Conservation (phyloP, 2,113 vertebrate species). For the Periophthalmodon schlosseri region DNA sequence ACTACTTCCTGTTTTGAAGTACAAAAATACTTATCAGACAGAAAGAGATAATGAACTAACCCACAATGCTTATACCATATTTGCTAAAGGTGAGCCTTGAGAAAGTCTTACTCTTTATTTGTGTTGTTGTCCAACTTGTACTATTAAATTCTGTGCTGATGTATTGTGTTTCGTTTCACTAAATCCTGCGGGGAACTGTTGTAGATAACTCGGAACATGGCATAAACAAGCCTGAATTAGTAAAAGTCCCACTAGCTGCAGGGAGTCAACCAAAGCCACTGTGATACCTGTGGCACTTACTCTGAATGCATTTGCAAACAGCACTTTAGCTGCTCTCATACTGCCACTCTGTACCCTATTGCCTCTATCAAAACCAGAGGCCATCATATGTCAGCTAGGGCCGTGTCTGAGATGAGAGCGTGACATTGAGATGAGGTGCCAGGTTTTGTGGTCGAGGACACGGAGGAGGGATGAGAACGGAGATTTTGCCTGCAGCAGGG, state of each 20-base stretch:
- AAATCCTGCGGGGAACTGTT: not conserved
- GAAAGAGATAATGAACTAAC: not conserved
- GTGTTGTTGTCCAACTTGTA: not conserved
- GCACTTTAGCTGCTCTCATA: not conserved
- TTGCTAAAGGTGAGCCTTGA: not conserved
- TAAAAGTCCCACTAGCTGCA: slow-evolving; percentile 3
- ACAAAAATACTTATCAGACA: not conserved
- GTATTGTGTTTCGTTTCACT: not conserved
- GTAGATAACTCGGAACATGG: slow-evolving; percentile 1
- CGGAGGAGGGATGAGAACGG: not conserved
- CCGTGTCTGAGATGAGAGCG: not conserved
- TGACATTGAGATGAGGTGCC: slow-evolving; percentile 18
- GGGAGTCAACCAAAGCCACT: slow-evolving; percentile 6
- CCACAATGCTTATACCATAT: not conserved
- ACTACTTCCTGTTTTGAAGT: not conserved
- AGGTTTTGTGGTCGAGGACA: not conserved
- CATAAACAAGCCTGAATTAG: not conserved
- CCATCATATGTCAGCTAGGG: not conserved
- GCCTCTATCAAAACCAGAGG: not conserved
- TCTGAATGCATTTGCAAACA: slow-evolving; percentile 13
- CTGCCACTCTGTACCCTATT: slow-evolving; percentile 3
- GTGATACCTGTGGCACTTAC: slow-evolving; percentile 25
- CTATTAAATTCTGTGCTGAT: not conserved
- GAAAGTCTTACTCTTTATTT: not conserved
- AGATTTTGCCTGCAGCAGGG: slow-evolving; percentile 9